Percentiles rank a stretch among this genome's conserved stretches.
Evolutionary conservation across 1,140 invertebrate species (phyloP).

Genomic region (Rhagoletis zephyria): DNA sequence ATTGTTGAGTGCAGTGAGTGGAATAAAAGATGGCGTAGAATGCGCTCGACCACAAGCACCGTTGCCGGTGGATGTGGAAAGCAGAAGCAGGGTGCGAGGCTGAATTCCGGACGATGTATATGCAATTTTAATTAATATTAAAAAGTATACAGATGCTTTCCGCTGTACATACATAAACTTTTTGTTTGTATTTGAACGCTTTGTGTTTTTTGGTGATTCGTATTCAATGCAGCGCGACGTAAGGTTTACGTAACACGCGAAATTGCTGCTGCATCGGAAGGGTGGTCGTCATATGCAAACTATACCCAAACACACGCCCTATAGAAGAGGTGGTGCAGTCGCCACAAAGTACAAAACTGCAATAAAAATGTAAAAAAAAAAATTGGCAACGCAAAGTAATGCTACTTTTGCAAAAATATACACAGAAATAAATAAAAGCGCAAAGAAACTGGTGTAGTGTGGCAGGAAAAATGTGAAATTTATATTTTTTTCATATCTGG

Average conservation of each 20-base stretch:
- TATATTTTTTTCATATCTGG: conserved; percentile 36
- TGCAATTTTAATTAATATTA: conserved; percentile 48
- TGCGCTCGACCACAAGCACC: not conserved
- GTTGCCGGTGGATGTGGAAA: too few species aligned
- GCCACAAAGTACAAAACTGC: not conserved
- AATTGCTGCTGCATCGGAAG: not conserved
- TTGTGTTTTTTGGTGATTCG: not conserved
- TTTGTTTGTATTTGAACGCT: not conserved
- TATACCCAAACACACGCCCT: too few species aligned
- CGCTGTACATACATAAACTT: not conserved
- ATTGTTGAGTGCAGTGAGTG: conserved; percentile 45
- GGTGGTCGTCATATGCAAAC: not conserved
- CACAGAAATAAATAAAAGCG: not conserved
- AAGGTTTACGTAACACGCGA: not conserved
- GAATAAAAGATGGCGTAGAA: conserved; percentile 36
- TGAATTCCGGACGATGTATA: not conserved
- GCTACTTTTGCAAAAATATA: not conserved
- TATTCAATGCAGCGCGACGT: not conserved
- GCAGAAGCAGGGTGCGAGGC: not conserved
- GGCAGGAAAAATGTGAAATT: conserved; percentile 37
- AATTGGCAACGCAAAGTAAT: not conserved
- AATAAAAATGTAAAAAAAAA: not conserved
- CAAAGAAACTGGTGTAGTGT: not conserved
- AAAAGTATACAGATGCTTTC: not conserved
- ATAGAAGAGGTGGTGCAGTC: not conserved